Evolutionary conservation across 2,888 invertebrate species (phyloP).

Genomic region (Hemithea aestivaria): DNA sequence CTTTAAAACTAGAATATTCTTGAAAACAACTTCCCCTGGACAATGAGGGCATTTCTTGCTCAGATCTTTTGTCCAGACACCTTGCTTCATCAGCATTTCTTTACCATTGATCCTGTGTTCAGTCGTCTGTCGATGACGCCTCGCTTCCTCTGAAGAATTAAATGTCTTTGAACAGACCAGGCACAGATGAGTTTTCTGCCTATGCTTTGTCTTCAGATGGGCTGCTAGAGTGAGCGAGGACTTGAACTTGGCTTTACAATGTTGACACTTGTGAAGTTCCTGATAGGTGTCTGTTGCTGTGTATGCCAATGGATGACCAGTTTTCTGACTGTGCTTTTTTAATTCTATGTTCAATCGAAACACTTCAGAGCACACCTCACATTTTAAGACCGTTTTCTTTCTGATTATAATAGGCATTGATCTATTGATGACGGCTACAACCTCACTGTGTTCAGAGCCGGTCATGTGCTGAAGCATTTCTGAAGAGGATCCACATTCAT

Average conservation of each 20-base stretch:
- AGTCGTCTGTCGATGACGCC: constrained; percentile 81
- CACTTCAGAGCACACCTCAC: constrained; percentile 82
- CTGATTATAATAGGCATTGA: constrained; percentile 89
- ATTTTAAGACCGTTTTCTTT: constrained; percentile 81
- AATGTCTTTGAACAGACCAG: constrained; percentile 84
- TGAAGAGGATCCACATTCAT: constrained; percentile 80
- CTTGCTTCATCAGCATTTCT: constrained; percentile 56
- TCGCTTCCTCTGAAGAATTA: constrained; percentile 78
- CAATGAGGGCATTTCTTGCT: constrained; percentile 82
- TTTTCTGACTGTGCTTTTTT: constrained; percentile 78
- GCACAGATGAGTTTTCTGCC: constrained; percentile 81
- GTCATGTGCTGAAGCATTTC: constrained; percentile 84
- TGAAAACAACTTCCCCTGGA: constrained; percentile 58
- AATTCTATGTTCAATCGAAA: constrained; percentile 89
- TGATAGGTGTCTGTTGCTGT: constrained; percentile 83
- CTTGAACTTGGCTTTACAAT: constrained; percentile 80
- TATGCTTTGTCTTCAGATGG: constrained; percentile 82
- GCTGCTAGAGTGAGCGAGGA: constrained; percentile 83
- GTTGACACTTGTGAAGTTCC: constrained; percentile 79
- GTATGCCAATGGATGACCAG: constrained; percentile 66
- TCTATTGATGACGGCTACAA: constrained; percentile 86
- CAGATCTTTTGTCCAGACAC: constrained; percentile 53
- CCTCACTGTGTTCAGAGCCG: constrained; percentile 84
- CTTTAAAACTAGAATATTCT: constrained; percentile 78
- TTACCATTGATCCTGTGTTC: constrained; percentile 81